These are phyloP conservation scores for Okamejei kenojei DNA, from an alignment of 2,797 vertebrate species.

Conservation along the genomic window DNA sequence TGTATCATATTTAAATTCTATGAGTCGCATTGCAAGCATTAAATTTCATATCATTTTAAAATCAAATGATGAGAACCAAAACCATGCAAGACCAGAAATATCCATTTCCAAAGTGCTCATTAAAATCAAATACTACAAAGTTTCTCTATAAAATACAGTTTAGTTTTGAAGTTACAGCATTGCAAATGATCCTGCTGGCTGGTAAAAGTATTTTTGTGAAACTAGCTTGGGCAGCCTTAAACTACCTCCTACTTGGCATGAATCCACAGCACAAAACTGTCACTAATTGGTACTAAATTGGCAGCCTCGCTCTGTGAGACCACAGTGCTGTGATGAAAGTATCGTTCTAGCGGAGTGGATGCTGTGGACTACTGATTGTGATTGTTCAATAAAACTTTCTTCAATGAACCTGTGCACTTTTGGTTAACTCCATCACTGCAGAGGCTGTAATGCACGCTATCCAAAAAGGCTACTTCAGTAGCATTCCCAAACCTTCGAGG, in stretches of 20 bases:
- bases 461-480: too few relatives aligned
- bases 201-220: neutral
- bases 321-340: neutral
- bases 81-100: neutral
- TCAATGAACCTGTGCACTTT: neutral
- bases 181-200: conserved; percentile 14
- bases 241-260: neutral
- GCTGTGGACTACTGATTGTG: neutral
- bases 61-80: conserved; percentile 15
- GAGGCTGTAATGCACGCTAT: too few relatives aligned
- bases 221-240: neutral
- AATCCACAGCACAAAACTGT: neutral
- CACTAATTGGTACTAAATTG: conserved; percentile 18
- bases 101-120: conserved; percentile 26
- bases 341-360: neutral
- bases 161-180: conserved; percentile 28
- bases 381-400: neutral
- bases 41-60: neutral
- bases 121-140: conserved; percentile 32
- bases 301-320: neutral
- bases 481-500: too few relatives aligned
- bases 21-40: neutral
- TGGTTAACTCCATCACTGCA: too few relatives aligned
- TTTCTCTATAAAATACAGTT: conserved; percentile 6
- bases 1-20: neutral